phyloP scores from a whole-genome alignment of 2,113 vertebrate species.

The Phylloscopus whistleri region DNA sequence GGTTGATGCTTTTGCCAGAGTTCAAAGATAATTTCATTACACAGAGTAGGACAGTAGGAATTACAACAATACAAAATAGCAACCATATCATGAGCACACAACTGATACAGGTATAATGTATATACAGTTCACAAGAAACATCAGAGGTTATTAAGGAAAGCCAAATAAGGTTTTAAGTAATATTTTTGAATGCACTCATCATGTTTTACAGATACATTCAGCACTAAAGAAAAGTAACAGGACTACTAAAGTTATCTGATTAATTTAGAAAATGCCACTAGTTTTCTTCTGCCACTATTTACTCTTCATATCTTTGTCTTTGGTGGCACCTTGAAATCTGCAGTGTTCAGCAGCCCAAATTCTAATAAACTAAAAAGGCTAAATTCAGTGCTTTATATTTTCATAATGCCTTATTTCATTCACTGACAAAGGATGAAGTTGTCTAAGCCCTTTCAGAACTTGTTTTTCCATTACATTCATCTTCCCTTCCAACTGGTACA shows the following conservation, averaged over 20 bases:
- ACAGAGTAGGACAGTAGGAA: background rate
- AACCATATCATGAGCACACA: background rate
- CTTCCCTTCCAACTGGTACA: background rate
- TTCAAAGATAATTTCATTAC: background rate
- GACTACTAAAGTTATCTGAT: background rate
- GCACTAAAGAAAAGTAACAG: background rate
- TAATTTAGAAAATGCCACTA: background rate
- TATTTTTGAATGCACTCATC: background rate
- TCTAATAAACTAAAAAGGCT: background rate
- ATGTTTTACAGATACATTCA: background rate
- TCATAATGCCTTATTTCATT: background rate
- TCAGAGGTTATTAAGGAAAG: background rate
- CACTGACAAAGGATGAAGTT: background rate
- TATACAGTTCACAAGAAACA: background rate
- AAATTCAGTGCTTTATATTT: background rate
- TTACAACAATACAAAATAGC: background rate
- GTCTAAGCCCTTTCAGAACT: background rate
- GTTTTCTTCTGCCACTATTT: background rate
- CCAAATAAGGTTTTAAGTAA: background rate
- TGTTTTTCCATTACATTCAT: background rate
- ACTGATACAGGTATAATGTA: background rate
- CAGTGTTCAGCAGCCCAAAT: background rate
- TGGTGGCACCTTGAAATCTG: background rate
- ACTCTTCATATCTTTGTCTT: background rate
- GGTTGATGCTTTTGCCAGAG: background rate